These are phyloP conservation scores for Melitaea athalia DNA, from an alignment of 2,888 invertebrate species.

Conservation along the genomic window DNA sequence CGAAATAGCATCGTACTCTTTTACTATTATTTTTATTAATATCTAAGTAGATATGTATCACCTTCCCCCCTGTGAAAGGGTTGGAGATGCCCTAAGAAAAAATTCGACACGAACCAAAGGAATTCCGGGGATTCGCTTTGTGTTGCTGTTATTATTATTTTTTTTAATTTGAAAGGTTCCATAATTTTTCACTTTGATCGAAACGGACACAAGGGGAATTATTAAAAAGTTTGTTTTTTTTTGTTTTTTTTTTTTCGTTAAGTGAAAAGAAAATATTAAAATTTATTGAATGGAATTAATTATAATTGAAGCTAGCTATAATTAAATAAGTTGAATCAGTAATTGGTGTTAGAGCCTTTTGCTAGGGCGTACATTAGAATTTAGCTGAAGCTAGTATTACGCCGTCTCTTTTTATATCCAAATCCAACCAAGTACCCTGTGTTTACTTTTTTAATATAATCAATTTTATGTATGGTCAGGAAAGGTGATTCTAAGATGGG, in stretches of 20 bases:
- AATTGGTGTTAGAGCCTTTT: not conserved
- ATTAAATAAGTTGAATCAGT: not conserved
- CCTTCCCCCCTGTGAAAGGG: constrained; percentile 62
- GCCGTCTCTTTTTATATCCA: no score
- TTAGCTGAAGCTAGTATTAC: no score
- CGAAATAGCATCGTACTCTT: not conserved
- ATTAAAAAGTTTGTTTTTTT: constrained; percentile 20
- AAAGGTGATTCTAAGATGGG: no score
- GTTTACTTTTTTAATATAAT: no score
- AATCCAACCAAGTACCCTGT: no score
- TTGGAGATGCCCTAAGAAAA: constrained; percentile 61
- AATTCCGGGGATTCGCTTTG: constrained; percentile 60
- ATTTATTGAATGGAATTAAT: not conserved
- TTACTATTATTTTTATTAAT: constrained; percentile 32
- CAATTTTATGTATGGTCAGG: no score
- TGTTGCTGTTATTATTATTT: constrained; percentile 48
- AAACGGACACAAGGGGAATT: constrained; percentile 40
- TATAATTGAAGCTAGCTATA: not conserved
- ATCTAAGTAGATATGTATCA: constrained; percentile 54
- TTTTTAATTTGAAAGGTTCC: constrained; percentile 52
- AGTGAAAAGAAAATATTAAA: not conserved
- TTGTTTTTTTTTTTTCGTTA: constrained; percentile 4
- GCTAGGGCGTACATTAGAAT: no score
- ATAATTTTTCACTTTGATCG: constrained; percentile 63
- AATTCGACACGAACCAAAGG: constrained; percentile 60